phyloP scores from a whole-genome alignment of 2,797 vertebrate species.

The Tolypeutes matacus region DNA sequence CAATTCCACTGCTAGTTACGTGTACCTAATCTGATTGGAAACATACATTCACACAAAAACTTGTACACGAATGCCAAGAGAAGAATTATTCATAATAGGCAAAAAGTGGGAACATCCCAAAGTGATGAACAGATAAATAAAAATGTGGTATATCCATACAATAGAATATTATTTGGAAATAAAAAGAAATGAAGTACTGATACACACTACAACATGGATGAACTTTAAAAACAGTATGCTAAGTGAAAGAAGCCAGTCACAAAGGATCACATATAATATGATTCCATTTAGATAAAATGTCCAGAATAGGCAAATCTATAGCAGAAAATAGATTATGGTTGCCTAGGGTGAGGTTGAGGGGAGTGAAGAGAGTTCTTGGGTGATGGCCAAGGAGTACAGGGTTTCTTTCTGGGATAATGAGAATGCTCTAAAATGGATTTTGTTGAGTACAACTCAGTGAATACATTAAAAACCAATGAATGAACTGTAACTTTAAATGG shows the following conservation, averaged over 20 bases:
- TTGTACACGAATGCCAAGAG: background rate
- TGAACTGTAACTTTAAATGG: background rate
- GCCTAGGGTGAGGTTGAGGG: background rate
- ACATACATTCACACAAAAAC: background rate
- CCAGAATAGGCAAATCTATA: background rate
- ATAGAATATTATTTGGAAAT: background rate
- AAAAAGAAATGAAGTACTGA: too few species aligned
- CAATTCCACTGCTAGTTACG: background rate
- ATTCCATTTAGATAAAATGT: too few species aligned
- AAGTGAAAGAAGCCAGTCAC: conserved; percentile 15
- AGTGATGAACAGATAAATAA: background rate
- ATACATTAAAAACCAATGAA: background rate
- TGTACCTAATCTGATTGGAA: background rate
- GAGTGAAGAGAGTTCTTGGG: background rate
- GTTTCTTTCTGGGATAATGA: background rate
- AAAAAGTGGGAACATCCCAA: background rate
- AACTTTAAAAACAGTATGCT: background rate
- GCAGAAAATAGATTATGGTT: background rate
- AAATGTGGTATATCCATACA: background rate
- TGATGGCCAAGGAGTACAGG: background rate
- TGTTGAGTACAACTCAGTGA: background rate
- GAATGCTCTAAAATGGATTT: background rate
- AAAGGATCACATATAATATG: background rate
- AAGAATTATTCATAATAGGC: background rate
- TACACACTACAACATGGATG: background rate